Evolutionary conservation across 2,888 invertebrate genomes (phyloP), one percentile per base, ranked within the genome.

Genomic region (Thecophora atra): DNA sequence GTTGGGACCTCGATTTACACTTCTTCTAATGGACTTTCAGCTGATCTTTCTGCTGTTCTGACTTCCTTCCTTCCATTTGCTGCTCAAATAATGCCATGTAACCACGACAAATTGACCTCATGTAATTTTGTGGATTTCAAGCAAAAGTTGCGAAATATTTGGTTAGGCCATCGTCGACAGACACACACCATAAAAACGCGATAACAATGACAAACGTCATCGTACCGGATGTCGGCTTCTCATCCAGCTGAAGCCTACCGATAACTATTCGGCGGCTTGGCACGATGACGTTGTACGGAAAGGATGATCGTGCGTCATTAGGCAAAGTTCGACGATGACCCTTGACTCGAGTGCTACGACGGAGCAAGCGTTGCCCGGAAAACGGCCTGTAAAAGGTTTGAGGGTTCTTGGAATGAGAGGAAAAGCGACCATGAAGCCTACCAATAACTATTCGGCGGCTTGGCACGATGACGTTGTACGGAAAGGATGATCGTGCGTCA

Each of bases 81-180:
- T n/a, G 15, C n/a, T 11, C 26, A 28, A 58, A 28, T 58, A 28
- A 58, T 63, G 21, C 47, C 30, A 52, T 37, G 37, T 67, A 54
- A 56, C 54, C 24, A 19, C 54, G 67, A 67, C 67, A 67, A 67
- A 67, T 67, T 67, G 67, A 52, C 37, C 67, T 54, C 67, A 37
- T 67, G 30, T 21, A 8, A 66, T 37, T 58, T 28, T 66, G 66
- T 44, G 44, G 44, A 42, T 47, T 64, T 64, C 42, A 47, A n/a
- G 3, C 47, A 47, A n/a, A 47, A 11, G 47, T 47, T 47, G 47
- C 47, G 17, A 47, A 47, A 47, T 47, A 47, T 47, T 47, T 47
- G 47, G 15, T n/a, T 17, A 47, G 47, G 47, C 47, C 47, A n/a
- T n/a, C n/a, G 47, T n/a, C 15, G n/a, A 47, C 47, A 24, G 11